These are phyloP conservation scores for Argyra leucocephala DNA, from an alignment of 2,888 invertebrate genomes.

Conservation along the genomic window DNA sequence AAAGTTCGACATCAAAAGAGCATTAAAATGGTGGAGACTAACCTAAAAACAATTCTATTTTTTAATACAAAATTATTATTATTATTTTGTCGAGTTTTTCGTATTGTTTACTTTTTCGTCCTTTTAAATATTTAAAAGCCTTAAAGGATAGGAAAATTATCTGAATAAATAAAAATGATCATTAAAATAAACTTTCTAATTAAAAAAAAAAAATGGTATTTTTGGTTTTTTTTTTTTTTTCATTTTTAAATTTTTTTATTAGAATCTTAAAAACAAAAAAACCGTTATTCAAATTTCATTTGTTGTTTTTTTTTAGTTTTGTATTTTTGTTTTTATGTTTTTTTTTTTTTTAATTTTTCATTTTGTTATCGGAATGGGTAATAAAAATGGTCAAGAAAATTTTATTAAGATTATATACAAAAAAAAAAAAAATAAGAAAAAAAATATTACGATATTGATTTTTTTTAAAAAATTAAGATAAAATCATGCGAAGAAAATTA, in stretches of 20 bases:
- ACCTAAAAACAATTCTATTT: background rate
- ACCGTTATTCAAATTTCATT: background rate
- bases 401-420: too few species aligned
- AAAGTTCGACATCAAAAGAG: too few species aligned
- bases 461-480: too few species aligned
- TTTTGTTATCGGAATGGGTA: too few species aligned
- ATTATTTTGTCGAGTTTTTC: background rate
- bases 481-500: too few species aligned
- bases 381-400: too few species aligned
- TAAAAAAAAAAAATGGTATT: background rate
- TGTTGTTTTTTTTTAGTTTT: background rate
- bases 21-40: background rate
- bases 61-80: background rate
- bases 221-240: background rate
- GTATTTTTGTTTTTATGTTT: background rate
- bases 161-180: background rate
- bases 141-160: background rate
- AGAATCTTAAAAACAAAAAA: too few species aligned
- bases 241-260: background rate
- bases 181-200: conserved; percentile 2
- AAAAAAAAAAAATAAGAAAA: too few species aligned
- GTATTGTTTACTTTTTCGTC: background rate
- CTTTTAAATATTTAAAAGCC: background rate
- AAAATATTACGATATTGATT: too few species aligned
- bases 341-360: background rate